Base-by-base conservation (phyloP, 2,797 vertebrate species). In the Hippopotamyrus pictus region DNA sequence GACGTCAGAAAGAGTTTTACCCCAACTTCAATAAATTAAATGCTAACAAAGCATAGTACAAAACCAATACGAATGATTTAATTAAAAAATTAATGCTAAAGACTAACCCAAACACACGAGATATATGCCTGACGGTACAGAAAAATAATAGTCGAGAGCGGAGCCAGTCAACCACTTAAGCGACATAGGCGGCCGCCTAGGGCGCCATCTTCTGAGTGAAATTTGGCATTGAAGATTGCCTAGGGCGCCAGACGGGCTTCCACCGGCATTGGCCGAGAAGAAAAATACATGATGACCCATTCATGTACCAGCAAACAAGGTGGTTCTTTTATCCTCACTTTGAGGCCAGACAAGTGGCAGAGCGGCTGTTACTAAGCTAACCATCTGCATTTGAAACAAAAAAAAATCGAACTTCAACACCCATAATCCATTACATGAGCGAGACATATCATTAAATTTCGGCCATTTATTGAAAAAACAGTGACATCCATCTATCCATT, bases 401-500 rank as follows among this genome's bases (percentile, higher is more conserved):
- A 50, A n/a, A 44, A 54, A 54, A 54, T 17, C n/a, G n/a, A 51
- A 89, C 86, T 89, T 87, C 89, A 89, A 54, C 86, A 54, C 86
- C 86, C 53, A 89, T 54, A 79, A 59, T 79, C 12, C 89, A 53
- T 50, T 33, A 87, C 51, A 69, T 57, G 85, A 82, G 33, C 11
- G 44, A 59, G 12, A 69, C 82, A 87, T 73, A 25, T 79, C 22
- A 69, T 85, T 22, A 17, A 11, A 65, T 29, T 46, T 51, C 37
- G 76, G 5, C 12, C 14, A 44, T 65, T 84, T 53, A 44, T 89
- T n/a, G 62, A 51, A 25, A 51, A 89, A 89, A 84, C 46, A 17
- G 82, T 69, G 4, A 33, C 62, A 12, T 69, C 25, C 62, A 69
- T 12, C 3, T 65, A 29, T 65, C 25, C 9, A 25, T 62, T 25